Evolutionary conservation across 2,888 invertebrate genomes (phyloP), one percentile per base, ranked within the genome.

Genomic region (Yponomeuta evonymella): DNA sequence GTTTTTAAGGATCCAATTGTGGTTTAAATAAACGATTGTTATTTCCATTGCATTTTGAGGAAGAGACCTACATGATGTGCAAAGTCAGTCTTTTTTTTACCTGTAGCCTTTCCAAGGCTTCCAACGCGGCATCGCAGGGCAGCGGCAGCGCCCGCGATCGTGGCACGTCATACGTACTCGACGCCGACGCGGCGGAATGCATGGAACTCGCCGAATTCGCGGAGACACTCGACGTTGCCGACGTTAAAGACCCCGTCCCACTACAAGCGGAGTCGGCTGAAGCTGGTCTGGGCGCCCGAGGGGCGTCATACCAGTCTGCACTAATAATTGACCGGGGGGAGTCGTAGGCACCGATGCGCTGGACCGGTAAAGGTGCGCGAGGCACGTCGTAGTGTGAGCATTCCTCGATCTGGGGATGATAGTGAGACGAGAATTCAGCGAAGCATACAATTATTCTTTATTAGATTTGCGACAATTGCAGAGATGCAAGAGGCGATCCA

Each of bases 281-380:
- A 67, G 93, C 92, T 0, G 93, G 92, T 2, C 92, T 83, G 0
- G 92, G 92, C 0, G 91, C 91, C 5, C 92, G 82, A 0, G 92
- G 92, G 0, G 92, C 89, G 74, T 92, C 92, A 78, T 92, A 92
- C 90, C 91, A 90, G 71, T 75, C 91, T 51, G 83, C 86, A 48
- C 84, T 73, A 0, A 84, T 86, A 48, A 84, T 73, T 0, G 90
- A 87, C 33, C 90, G 81, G 0, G 91, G 91, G 75, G 94, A 94
- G 81, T 95, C 94, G 79, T 95, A 95, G 62, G 95, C 94, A 79
- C 96, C 96, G 80, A 95, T 95, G 79, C 97, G 94, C 77, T 98
- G 94, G 73, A 92, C 92, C 0, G 92, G 91, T 85, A 91, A 84
- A 1, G 92, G 92, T 8, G 92, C 90, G 6, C 91, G 85, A 0